These are phyloP conservation scores for Catostomus latipinnis DNA, from an alignment of 2,797 vertebrate species.

Conservation along the genomic window DNA sequence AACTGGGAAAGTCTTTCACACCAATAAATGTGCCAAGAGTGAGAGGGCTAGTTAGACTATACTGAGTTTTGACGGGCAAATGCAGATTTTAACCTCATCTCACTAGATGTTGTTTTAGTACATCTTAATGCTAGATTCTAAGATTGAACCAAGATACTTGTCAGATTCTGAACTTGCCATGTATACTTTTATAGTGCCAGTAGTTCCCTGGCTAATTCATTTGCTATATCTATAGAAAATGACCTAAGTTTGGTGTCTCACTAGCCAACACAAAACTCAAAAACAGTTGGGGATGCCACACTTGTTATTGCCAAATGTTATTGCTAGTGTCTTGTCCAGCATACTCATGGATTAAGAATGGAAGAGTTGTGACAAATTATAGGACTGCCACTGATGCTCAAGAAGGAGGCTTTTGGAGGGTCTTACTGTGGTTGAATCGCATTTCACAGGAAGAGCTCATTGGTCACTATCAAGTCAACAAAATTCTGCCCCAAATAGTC, in stretches of 20 bases:
- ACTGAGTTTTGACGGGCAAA: conserved; percentile 1
- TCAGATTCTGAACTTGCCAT: background rate
- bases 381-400: background rate
- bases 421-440: no score
- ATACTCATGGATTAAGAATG: background rate
- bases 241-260: conserved; percentile 1
- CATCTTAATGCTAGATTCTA: background rate
- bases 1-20: background rate
- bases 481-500: no score
- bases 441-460: no score
- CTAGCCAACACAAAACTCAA: background rate
- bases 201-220: conserved; percentile 13
- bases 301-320: background rate
- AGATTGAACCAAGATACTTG: background rate
- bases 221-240: conserved; percentile 6
- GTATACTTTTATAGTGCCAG: conserved; percentile 20
- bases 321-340: background rate
- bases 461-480: no score
- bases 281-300: background rate
- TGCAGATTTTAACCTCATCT: conserved; percentile 3
- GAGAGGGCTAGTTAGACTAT: background rate
- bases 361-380: background rate
- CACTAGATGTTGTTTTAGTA: conserved; percentile 4
- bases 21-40: background rate
- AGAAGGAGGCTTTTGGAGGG: no score